Evolutionary conservation across 2,888 invertebrate species (phyloP).

Genomic region (Pteria penguin): DNA sequence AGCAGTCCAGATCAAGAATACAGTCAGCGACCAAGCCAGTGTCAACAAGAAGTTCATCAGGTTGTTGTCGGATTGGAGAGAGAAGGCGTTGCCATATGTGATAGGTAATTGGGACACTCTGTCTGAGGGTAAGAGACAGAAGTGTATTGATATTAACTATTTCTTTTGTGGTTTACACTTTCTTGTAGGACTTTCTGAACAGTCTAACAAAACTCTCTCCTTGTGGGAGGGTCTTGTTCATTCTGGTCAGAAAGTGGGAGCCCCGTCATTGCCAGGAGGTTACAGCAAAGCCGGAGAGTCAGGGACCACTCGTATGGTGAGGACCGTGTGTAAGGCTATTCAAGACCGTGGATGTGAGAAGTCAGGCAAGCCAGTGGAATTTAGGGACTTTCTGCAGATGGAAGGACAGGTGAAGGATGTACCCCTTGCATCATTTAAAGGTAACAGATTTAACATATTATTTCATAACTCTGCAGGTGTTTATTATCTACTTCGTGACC

Average conservation of each 20-base stretch:
- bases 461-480: neutral
- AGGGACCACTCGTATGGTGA: conserved; percentile 8
- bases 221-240: conserved; percentile 40
- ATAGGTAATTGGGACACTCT: too few relatives aligned
- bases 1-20: neutral
- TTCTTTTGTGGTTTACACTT: conserved; percentile 47
- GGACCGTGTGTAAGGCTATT: conserved; percentile 12
- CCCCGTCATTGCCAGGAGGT: neutral
- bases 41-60: conserved; percentile 33
- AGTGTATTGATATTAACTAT: too few relatives aligned
- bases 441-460: too few relatives aligned
- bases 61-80: conserved; percentile 31
- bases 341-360: conserved; percentile 18
- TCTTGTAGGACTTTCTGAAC: conserved; percentile 41
- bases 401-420: conserved; percentile 15
- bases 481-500: too few relatives aligned
- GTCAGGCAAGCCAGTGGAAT: conserved; percentile 6
- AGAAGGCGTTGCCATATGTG: conserved; percentile 33
- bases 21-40: conserved; percentile 14
- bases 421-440: conserved; percentile 16
- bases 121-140: too few relatives aligned
- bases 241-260: conserved; percentile 28
- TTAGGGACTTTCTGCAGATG: neutral
- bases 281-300: conserved; percentile 13
- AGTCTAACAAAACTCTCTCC: conserved; percentile 35